Percentiles rank a stretch among this genome's conserved stretches.
Conservation (phyloP, 1,140 invertebrate genomes). For the Nasonia vitripennis region DNA sequence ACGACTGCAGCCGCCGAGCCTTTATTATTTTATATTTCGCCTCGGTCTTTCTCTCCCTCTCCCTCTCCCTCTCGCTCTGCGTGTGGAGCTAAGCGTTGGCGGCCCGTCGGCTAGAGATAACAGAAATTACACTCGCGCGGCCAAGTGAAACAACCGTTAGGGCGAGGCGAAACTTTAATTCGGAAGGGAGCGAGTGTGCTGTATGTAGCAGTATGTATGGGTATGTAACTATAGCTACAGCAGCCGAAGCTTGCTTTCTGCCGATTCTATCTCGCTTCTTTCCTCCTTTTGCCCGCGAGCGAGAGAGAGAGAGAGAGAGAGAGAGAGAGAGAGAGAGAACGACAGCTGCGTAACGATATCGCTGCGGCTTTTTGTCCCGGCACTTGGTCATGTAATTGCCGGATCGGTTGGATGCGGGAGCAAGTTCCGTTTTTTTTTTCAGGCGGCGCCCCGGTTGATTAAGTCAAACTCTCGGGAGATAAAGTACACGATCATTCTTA, state of each 20-base stretch:
- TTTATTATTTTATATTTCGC: constrained; percentile 75
- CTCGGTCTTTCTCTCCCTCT: constrained; percentile 49
- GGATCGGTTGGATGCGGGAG: too few relatives aligned
- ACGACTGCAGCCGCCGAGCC: constrained; percentile 46
- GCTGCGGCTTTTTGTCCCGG: neutral
- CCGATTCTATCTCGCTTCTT: neutral
- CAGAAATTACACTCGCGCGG: constrained; percentile 69
- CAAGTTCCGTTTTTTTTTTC: too few relatives aligned
- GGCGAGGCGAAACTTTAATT: constrained; percentile 69
- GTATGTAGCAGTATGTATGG: too few relatives aligned
- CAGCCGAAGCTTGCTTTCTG: too few relatives aligned
- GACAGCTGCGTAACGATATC: neutral
- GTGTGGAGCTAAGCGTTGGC: neutral
- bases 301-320: too few relatives aligned
- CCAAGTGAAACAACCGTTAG: constrained; percentile 71
- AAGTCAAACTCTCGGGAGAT: too few relatives aligned
- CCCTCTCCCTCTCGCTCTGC: constrained; percentile 3
- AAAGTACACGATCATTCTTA: too few relatives aligned
- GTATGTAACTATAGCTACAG: neutral
- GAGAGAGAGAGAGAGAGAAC: neutral
- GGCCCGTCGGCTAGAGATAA: constrained; percentile 66
- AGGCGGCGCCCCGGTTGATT: too few relatives aligned
- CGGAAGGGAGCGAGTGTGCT: constrained; percentile 49
- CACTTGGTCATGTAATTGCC: too few relatives aligned
- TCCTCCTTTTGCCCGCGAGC: neutral